phyloP scores from a whole-genome alignment of 2,113 vertebrate species.

The Atlantisia rogersi region DNA sequence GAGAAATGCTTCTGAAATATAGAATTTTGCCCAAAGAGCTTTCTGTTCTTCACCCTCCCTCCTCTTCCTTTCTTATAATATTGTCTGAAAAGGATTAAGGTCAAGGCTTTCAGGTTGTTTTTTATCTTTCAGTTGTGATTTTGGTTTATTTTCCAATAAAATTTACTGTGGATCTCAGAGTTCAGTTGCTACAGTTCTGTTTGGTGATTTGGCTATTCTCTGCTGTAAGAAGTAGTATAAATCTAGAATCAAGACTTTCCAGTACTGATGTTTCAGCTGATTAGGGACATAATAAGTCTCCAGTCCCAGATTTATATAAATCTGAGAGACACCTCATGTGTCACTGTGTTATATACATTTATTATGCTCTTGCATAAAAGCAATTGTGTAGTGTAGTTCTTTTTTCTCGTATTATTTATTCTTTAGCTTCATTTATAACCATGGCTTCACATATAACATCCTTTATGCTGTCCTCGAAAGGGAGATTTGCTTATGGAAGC shows the following conservation, averaged over 20 bases:
- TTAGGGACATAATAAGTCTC: background rate
- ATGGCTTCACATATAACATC: background rate
- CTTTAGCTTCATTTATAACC: background rate
- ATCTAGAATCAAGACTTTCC: background rate
- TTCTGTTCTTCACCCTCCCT: background rate
- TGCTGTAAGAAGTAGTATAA: background rate
- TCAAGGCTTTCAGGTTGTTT: rapidly evolving
- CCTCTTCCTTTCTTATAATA: background rate
- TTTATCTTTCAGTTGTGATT: rapidly evolving
- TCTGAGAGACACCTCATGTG: background rate
- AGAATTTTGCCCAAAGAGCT: background rate
- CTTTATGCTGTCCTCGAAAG: background rate
- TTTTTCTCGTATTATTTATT: background rate
- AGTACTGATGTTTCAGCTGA: background rate
- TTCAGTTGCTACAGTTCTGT: background rate
- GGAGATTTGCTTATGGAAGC: background rate
- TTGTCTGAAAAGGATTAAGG: background rate
- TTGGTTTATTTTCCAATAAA: background rate
- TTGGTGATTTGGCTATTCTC: background rate
- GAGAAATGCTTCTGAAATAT: background rate
- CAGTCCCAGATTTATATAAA: background rate
- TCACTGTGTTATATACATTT: background rate
- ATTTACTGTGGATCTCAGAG: background rate
- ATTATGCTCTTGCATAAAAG: background rate
- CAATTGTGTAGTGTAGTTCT: background rate